A percentile compares a stretch with the other conserved stretches of the same genome.
Conservation (phyloP, 2,888 invertebrate genomes). For the Mimumesa dahlbomi region DNA sequence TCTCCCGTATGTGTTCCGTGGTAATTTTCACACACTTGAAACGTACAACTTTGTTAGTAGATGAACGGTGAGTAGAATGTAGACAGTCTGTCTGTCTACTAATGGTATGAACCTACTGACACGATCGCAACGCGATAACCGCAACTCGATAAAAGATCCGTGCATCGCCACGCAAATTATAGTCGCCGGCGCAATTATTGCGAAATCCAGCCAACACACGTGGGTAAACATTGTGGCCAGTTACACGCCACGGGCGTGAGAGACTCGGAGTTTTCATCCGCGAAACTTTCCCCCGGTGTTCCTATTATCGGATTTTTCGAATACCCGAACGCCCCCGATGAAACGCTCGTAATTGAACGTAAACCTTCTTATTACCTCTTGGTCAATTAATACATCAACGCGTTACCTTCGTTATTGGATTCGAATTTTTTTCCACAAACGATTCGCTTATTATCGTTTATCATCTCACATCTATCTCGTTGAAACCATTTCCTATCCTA, state of each 20-base stretch:
- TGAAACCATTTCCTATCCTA: constrained; percentile 16
- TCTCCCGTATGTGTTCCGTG: no score
- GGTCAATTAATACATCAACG: constrained; percentile 45
- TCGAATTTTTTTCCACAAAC: not conserved
- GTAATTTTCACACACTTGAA: no score
- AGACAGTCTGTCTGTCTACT: constrained; percentile 32
- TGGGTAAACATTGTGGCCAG: constrained; percentile 18
- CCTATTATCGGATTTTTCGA: constrained; percentile 39
- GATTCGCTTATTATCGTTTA: constrained; percentile 40
- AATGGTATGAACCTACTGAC: constrained; percentile 33
- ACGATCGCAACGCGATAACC: constrained; percentile 49
- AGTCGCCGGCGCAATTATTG: constrained; percentile 51
- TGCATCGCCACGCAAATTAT: constrained; percentile 60
- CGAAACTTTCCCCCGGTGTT: constrained; percentile 19
- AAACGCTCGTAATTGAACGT: constrained; percentile 13
- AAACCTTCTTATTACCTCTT: constrained; percentile 27
- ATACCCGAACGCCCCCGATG: constrained; percentile 7
- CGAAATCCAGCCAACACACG: constrained; percentile 55
- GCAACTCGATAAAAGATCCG: constrained; percentile 48
- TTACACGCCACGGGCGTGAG: constrained; percentile 48
- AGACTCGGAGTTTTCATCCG: constrained; percentile 53
- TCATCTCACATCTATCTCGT: constrained; percentile 22
- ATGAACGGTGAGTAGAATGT: no score
- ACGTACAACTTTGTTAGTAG: no score
- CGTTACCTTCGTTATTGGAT: constrained; percentile 6